Conservation (phyloP, 2,797 vertebrate genomes). For the Pangasius djambal region DNA sequence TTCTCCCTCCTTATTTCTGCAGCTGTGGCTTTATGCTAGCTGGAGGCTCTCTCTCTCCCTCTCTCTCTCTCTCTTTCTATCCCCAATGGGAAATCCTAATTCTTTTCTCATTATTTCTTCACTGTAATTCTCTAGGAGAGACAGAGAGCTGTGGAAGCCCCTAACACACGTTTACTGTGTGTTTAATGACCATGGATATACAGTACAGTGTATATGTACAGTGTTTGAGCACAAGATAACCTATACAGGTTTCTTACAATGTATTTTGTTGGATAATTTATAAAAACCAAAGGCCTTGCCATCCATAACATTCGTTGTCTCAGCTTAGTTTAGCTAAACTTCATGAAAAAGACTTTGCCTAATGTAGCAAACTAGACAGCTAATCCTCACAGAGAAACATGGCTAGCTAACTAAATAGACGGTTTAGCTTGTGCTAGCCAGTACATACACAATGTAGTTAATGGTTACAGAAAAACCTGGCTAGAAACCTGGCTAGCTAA, state of each 20-base stretch:
- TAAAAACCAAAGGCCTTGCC: not conserved
- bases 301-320: not conserved
- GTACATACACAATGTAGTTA: not conserved
- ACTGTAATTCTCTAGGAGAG: not conserved
- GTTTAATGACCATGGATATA: not conserved
- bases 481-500: too few species aligned
- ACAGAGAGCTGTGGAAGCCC: not conserved
- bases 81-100: not conserved
- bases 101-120: not conserved
- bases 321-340: not conserved
- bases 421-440: not conserved
- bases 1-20: slow-evolving; percentile 16
- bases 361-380: not conserved
- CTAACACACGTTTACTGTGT: not conserved
- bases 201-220: not conserved
- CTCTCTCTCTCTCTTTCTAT: not conserved
- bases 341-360: not conserved
- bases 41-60: not conserved
- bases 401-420: not conserved
- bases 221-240: not conserved
- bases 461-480: too few species aligned
- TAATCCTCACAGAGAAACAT: not conserved
- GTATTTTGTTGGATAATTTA: not conserved
- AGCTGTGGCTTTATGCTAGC: slow-evolving; percentile 40
- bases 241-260: not conserved